phyloP scores from a whole-genome alignment of 2,113 vertebrate genomes.

The Bos javanicus region DNA sequence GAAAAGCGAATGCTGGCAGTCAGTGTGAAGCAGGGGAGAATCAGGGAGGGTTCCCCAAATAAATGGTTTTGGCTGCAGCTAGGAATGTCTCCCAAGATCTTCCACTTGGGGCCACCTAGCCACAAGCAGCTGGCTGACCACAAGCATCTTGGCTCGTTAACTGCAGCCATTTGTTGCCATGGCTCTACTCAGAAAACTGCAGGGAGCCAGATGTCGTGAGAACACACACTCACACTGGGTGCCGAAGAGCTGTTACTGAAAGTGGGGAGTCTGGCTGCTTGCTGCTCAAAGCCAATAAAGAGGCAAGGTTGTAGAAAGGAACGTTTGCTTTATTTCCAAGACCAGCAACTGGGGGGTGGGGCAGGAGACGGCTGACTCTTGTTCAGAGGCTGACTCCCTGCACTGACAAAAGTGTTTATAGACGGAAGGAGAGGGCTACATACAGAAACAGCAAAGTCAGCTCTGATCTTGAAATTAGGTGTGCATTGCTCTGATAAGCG shows the following conservation, averaged over 20 bases:
- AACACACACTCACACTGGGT: neutral
- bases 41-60: neutral
- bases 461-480: neutral
- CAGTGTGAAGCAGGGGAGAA: neutral
- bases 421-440: neutral
- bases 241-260: neutral
- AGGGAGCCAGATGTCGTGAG: neutral
- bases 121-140: neutral
- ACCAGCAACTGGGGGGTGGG: neutral
- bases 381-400: neutral
- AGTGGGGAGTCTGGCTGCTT: neutral
- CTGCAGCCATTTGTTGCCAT: neutral
- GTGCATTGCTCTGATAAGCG: neutral
- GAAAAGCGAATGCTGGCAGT: neutral
- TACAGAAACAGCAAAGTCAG: neutral
- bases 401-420: neutral
- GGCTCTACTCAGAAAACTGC: neutral
- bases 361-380: neutral
- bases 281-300: neutral
- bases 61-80: neutral
- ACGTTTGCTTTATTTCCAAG: neutral
- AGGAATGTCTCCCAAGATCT: neutral
- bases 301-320: neutral
- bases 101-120: neutral
- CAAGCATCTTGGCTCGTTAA: neutral